phyloP scores from a whole-genome alignment of 2,888 invertebrate genomes.

The Eupithecia subfuscata region DNA sequence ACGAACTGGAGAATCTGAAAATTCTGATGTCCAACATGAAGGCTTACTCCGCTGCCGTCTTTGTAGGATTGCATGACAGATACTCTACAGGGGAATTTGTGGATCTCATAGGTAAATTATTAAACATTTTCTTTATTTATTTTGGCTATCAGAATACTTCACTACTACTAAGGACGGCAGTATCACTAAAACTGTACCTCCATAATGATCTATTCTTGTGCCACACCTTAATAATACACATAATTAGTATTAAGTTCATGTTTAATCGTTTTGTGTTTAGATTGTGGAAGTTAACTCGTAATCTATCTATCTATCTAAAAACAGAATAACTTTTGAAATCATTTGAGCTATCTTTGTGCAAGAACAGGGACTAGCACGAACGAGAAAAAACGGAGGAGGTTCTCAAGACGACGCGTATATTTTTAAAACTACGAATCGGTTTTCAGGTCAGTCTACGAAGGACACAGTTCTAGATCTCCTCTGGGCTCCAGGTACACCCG shows the following conservation, averaged over 20 bases:
- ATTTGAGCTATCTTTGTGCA: background rate
- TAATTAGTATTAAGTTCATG: no score
- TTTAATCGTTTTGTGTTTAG: no score
- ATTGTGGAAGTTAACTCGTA: no score
- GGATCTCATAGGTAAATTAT: conserved; percentile 52
- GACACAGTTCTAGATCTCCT: conserved; percentile 59
- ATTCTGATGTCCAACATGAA: conserved; percentile 63
- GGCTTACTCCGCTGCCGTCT: conserved; percentile 59
- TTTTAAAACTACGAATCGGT: background rate
- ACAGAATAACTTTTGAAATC: background rate
- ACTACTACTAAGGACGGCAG: background rate
- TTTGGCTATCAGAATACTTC: background rate
- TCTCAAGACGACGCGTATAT: no score
- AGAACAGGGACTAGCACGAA: no score
- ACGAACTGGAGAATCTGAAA: conserved; percentile 63
- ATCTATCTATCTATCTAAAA: background rate
- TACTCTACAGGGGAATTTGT: conserved; percentile 59
- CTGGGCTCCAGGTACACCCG: conserved; percentile 60
- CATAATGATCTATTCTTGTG: no score
- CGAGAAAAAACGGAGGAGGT: no score
- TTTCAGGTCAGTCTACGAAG: conserved; percentile 54
- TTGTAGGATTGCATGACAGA: conserved; percentile 60
- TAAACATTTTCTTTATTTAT: background rate
- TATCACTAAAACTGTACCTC: background rate
- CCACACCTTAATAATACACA: no score